Percentiles rank a stretch among this genome's conserved stretches.
These are phyloP conservation scores for Noctua janthina DNA, from an alignment of 2,888 invertebrate species.

Conservation along the genomic window DNA sequence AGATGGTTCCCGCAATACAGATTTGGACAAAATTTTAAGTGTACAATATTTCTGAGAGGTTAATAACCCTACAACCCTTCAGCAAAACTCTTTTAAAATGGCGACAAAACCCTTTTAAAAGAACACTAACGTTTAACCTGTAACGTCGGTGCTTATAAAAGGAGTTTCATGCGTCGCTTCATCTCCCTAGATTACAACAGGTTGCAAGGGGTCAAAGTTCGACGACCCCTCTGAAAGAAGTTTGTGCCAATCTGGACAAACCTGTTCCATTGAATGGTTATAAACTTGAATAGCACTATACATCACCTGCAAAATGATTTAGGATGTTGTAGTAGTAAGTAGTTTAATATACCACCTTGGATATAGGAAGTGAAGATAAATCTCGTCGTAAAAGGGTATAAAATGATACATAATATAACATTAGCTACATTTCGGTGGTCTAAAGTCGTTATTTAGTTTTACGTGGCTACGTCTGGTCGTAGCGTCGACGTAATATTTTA, in stretches of 20 bases:
- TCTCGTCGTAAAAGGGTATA: constrained; percentile 28
- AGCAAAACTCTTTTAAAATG: not conserved
- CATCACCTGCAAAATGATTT: constrained; percentile 25
- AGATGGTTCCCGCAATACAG: not conserved
- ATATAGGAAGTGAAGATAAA: constrained; percentile 24
- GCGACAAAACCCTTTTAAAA: constrained; percentile 1
- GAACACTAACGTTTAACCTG: not conserved
- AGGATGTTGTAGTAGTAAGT: not conserved
- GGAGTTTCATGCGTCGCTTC: constrained; percentile 31
- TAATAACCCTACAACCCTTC: not conserved
- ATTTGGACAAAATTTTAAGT: not conserved
- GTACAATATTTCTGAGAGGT: not conserved
- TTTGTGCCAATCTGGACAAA: constrained; percentile 39
- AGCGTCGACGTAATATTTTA: constrained; percentile 80
- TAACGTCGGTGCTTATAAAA: constrained; percentile 30
- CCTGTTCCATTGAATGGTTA: constrained; percentile 35
- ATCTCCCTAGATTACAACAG: constrained; percentile 45
- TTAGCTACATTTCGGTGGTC: constrained; percentile 49
- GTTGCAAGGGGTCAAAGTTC: constrained; percentile 49
- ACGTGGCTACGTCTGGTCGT: constrained; percentile 57
- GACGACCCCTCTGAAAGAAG: constrained; percentile 25
- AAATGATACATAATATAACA: constrained; percentile 42
- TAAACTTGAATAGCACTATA: constrained; percentile 21
- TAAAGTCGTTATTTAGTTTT: constrained; percentile 65
- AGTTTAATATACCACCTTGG: constrained; percentile 11